A percentile compares a stretch with the other conserved stretches of the same genome.
Evolutionary conservation across 2,888 invertebrate species (phyloP).

Genomic region (Limnephilus rhombicus): DNA sequence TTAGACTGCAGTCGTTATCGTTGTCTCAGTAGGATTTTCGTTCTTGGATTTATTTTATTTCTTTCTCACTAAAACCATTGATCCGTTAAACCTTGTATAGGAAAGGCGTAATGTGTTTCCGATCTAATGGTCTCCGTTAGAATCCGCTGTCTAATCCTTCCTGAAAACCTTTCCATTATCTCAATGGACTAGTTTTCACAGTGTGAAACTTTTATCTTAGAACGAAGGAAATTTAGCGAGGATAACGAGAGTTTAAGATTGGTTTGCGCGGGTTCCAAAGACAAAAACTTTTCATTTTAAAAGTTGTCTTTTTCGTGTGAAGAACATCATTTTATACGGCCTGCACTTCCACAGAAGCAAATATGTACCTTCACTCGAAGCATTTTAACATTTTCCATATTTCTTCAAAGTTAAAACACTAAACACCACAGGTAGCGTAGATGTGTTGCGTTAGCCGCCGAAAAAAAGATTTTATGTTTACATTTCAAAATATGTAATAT

Average conservation of each 20-base stretch:
- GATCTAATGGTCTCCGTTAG: not conserved
- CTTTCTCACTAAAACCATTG: not conserved
- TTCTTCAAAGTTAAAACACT: too few relatives aligned
- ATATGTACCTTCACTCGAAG: too few relatives aligned
- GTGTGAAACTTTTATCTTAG: not conserved
- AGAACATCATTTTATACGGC: too few relatives aligned
- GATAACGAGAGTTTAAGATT: not conserved
- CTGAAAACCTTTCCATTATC: not conserved
- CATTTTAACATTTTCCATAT: too few relatives aligned
- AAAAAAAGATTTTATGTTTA: too few relatives aligned
- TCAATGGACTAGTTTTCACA: not conserved
- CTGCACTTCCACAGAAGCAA: too few relatives aligned
- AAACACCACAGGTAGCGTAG: too few relatives aligned
- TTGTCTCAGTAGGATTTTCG: not conserved
- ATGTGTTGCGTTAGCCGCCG: too few relatives aligned
- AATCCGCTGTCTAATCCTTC: not conserved
- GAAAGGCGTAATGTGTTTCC: not conserved
- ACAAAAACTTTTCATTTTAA: not conserved
- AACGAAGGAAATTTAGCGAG: too few relatives aligned
- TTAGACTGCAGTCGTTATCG: not conserved
- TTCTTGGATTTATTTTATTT: not conserved
- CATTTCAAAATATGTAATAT: too few relatives aligned
- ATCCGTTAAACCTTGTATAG: not conserved
- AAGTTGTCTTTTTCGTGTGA: too few relatives aligned
- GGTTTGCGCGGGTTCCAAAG: not conserved